Evolutionary conservation across 2,888 invertebrate genomes (phyloP).

Genomic region (Tenodera sinensis): DNA sequence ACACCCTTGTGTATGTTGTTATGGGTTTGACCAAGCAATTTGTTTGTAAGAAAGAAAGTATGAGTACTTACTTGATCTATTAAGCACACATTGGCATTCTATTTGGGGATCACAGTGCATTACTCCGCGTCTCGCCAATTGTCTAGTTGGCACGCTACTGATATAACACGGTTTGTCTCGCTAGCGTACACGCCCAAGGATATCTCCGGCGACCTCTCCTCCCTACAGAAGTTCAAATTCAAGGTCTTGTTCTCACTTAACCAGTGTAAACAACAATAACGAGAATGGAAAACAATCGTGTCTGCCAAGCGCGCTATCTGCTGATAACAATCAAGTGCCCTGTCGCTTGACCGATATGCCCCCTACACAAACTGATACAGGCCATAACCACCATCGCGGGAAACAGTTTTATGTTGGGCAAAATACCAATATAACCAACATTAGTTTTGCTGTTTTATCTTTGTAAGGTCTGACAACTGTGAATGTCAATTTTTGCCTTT

Average conservation of each 20-base stretch:
- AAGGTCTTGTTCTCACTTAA: not conserved
- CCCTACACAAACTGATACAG: too few species aligned
- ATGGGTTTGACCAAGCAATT: too few species aligned
- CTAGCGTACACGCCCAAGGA: not conserved
- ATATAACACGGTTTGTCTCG: not conserved
- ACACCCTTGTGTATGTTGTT: too few species aligned
- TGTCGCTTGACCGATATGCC: too few species aligned
- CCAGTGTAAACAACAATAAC: conserved; percentile 1
- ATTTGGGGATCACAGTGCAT: not conserved
- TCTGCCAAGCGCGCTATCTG: not conserved
- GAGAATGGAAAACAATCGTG: not conserved
- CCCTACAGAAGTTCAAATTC: not conserved
- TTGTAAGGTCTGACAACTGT: too few species aligned
- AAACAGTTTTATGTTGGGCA: too few species aligned
- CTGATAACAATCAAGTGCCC: too few species aligned
- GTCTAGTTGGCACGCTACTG: not conserved
- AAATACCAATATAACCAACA: too few species aligned
- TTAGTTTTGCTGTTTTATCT: too few species aligned
- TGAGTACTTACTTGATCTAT: not conserved
- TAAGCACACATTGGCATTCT: not conserved
- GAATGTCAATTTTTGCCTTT: too few species aligned
- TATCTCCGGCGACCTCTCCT: not conserved
- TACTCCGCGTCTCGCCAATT: not conserved
- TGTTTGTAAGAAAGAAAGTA: not conserved
- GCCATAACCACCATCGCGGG: too few species aligned